Conservation (phyloP, 2,113 vertebrate genomes). For the Piaya cayana region DNA sequence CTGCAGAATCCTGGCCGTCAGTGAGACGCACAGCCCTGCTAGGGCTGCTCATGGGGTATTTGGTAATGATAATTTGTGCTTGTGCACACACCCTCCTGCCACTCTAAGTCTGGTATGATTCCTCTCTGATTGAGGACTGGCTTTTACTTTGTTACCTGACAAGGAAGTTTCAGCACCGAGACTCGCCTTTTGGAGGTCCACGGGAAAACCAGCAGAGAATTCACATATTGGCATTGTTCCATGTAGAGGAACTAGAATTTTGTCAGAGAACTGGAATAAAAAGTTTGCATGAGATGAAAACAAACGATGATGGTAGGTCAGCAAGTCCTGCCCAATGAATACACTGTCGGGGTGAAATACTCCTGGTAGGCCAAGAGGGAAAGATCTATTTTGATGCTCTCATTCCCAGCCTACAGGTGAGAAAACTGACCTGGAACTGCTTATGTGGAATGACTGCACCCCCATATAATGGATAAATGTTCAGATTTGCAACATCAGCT, state of each 20-base stretch:
- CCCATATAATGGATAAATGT: neutral
- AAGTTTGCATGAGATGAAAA: neutral
- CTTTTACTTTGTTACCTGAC: neutral
- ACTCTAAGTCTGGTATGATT: neutral
- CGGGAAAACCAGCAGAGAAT: neutral
- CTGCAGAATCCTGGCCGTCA: neutral
- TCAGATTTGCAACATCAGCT: neutral
- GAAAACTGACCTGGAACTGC: neutral
- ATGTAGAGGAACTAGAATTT: neutral
- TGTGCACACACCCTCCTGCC: accelerated
- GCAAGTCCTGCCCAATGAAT: neutral
- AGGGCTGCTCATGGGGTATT: neutral
- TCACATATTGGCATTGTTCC: neutral
- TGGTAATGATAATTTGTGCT: neutral
- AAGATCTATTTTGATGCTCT: neutral
- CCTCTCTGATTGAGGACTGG: too few species aligned
- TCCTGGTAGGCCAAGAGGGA: neutral
- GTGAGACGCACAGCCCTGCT: too few species aligned
- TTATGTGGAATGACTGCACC: neutral
- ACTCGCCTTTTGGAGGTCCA: neutral
- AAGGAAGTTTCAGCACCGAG: neutral
- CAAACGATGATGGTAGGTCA: neutral
- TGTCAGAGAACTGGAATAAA: neutral
- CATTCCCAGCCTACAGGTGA: neutral
- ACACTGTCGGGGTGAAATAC: neutral